Evolutionary conservation across 2,113 vertebrate species (phyloP).

Genomic region (Notechis scutatus): DNA sequence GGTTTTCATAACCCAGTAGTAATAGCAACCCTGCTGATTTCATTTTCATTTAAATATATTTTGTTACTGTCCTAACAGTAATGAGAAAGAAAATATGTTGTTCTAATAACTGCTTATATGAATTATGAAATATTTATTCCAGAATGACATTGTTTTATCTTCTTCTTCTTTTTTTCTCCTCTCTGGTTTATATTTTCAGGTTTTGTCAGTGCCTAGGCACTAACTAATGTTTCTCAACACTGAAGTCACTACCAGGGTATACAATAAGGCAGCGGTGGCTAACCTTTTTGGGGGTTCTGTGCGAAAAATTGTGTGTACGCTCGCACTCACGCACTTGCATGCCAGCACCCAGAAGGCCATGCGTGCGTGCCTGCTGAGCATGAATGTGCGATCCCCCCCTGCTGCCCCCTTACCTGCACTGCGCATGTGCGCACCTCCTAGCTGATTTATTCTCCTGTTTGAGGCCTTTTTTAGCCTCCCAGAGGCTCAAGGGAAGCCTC

Average conservation of each 20-base stretch:
- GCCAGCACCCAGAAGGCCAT: too few relatives aligned
- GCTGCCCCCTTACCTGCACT: too few relatives aligned
- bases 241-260: not conserved
- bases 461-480: too few relatives aligned
- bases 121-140: constrained; percentile 18
- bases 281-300: too few relatives aligned
- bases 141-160: not conserved
- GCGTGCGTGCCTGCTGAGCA: too few relatives aligned
- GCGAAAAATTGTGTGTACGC: too few relatives aligned
- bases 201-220: not conserved
- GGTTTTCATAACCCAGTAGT: constrained; percentile 31
- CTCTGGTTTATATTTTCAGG: not conserved
- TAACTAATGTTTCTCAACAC: not conserved
- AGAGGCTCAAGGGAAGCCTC: too few relatives aligned
- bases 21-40: constrained; percentile 31
- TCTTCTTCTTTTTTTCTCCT: not conserved
- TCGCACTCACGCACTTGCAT: too few relatives aligned
- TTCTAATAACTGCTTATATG: constrained; percentile 33
- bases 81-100: not conserved
- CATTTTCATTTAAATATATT: constrained; percentile 47
- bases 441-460: too few relatives aligned
- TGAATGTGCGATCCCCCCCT: too few relatives aligned
- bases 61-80: constrained; percentile 27
- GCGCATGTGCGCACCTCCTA: too few relatives aligned
- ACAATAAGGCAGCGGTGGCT: not conserved